phyloP scores from a whole-genome alignment of 2,113 vertebrate species.

The Syngnathus scovelli region DNA sequence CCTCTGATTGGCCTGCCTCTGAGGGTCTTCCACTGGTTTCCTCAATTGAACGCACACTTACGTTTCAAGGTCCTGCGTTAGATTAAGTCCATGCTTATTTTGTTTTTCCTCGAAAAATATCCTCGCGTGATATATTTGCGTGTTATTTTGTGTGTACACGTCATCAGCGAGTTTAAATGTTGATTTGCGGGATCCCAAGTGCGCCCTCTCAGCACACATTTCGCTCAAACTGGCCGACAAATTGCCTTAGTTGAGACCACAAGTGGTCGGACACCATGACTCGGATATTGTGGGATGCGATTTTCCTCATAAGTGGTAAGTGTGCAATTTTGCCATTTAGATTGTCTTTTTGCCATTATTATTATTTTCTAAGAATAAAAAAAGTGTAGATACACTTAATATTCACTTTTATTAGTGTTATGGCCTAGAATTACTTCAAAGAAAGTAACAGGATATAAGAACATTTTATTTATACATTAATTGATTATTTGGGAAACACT shows the following conservation, averaged over 20 bases:
- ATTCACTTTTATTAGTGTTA: background rate
- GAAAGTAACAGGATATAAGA: background rate
- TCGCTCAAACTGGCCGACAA: conserved; percentile 18
- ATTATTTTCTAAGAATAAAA: background rate
- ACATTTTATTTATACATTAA: background rate
- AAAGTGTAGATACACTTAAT: background rate
- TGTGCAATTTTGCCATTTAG: background rate
- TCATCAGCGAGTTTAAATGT: conserved; percentile 22
- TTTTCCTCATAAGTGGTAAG: conserved; percentile 72
- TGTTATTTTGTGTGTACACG: background rate
- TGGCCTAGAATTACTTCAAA: background rate
- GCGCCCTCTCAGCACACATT: conserved; percentile 15
- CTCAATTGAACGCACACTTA: conserved; percentile 49
- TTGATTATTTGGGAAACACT: background rate
- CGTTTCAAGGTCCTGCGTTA: conserved; percentile 28
- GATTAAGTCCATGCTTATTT: background rate
- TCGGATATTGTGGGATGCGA: conserved; percentile 69
- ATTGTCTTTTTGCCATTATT: background rate
- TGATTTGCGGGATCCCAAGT: background rate
- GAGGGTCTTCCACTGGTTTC: conserved; percentile 53
- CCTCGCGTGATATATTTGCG: background rate
- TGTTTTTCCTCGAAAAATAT: background rate
- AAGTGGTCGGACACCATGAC: conserved; percentile 59
- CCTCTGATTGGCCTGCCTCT: conserved; percentile 55
- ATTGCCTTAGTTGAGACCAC: conserved; percentile 2